Conservation (phyloP, 2,888 invertebrate species). For the Drosophila affinis region DNA sequence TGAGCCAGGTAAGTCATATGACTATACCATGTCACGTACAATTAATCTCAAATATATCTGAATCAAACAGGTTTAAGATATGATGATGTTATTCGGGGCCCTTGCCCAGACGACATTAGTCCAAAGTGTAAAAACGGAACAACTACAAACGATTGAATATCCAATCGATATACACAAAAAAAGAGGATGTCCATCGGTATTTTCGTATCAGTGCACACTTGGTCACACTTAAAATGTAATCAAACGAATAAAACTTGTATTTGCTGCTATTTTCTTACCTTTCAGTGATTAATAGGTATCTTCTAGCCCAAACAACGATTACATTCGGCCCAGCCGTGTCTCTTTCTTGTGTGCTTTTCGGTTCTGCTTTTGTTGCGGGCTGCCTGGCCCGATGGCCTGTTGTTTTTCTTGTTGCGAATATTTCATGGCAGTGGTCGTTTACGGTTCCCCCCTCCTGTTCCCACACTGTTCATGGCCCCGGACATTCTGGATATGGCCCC, state of each 20-base stretch:
- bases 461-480: constrained; percentile 2
- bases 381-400: constrained; percentile 33
- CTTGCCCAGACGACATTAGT: too few relatives aligned
- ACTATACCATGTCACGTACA: too few relatives aligned
- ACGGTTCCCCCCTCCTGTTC: constrained; percentile 1
- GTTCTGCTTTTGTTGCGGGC: constrained; percentile 42
- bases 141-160: too few relatives aligned
- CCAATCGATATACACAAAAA: too few relatives aligned
- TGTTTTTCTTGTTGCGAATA: constrained; percentile 16
- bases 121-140: too few relatives aligned
- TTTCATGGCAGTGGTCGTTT: constrained; percentile 27
- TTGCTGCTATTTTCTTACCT: too few relatives aligned
- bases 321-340: constrained; percentile 14
- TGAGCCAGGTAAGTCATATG: not conserved
- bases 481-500: constrained; percentile 23
- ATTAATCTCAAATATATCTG: not conserved
- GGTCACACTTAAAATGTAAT: too few relatives aligned
- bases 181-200: too few relatives aligned
- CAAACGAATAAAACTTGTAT: too few relatives aligned
- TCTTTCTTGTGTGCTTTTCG: constrained; percentile 41
- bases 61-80: too few relatives aligned
- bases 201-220: too few relatives aligned
- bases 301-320: not conserved
- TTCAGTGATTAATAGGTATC: not conserved
- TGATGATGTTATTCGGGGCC: too few relatives aligned